Evolutionary conservation across 1,140 invertebrate species (phyloP).

Genomic region (Euglossa dilemma): DNA sequence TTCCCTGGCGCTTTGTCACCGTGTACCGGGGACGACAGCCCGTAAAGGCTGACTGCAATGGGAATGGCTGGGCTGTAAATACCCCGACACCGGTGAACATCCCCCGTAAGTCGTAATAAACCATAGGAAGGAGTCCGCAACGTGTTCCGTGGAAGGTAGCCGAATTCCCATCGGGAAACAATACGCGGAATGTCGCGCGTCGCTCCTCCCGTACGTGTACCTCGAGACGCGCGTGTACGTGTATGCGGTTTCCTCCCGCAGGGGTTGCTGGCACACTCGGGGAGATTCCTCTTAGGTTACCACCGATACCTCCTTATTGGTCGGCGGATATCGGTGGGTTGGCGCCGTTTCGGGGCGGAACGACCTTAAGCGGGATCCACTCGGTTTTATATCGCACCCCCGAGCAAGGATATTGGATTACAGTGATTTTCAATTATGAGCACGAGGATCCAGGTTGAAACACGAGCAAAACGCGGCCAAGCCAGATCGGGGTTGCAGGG

Average conservation of each 20-base stretch:
- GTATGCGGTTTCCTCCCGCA: constrained; percentile 51
- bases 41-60: constrained; percentile 43
- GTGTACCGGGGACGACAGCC: neutral
- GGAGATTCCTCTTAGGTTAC: constrained; percentile 37
- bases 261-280: constrained; percentile 3
- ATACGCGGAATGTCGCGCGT: constrained; percentile 45
- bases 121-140: constrained; percentile 44
- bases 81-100: constrained; percentile 66
- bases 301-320: constrained; percentile 71
- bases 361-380: constrained; percentile 55
- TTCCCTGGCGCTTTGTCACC: constrained; percentile 34
- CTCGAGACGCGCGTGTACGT: no score
- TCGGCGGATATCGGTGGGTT: constrained; percentile 29
- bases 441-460: constrained; percentile 9
- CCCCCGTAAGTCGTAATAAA: constrained; percentile 74
- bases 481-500: neutral
- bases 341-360: constrained; percentile 23
- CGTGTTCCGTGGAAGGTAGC: constrained; percentile 46
- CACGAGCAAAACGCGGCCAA: constrained; percentile 29
- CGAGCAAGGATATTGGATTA: constrained; percentile 67
- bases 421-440: constrained; percentile 75
- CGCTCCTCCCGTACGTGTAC: no score
- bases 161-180: constrained; percentile 54
- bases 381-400: constrained; percentile 58
- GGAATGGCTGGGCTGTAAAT: constrained; percentile 70